Conservation (phyloP, 2,797 vertebrate species). For the Acipenser transmontanus region DNA sequence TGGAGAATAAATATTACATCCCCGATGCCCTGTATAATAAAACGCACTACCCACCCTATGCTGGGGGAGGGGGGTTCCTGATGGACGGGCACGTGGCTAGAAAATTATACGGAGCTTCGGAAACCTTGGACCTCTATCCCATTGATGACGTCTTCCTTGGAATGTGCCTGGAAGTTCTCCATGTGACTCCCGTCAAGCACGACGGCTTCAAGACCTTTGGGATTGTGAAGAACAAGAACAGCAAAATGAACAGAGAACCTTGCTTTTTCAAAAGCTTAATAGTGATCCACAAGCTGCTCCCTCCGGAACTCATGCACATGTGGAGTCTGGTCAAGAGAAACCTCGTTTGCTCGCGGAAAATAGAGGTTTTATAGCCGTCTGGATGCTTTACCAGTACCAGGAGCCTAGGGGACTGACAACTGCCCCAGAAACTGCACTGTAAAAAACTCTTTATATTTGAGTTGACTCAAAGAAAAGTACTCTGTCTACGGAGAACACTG, state of each 20-base stretch:
- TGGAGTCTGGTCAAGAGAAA: constrained; percentile 64
- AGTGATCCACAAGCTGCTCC: constrained; percentile 68
- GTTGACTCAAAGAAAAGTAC: constrained; percentile 22
- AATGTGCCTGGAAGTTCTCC: constrained; percentile 64
- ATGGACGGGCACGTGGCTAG: constrained; percentile 57
- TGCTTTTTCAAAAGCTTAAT: constrained; percentile 64
- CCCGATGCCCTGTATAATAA: constrained; percentile 54
- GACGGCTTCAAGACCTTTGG: constrained; percentile 68
- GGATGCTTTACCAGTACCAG: background rate
- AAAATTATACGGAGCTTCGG: constrained; percentile 47
- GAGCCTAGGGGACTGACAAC: background rate
- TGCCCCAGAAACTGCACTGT: background rate
- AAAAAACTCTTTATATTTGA: constrained; percentile 11
- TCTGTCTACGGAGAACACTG: constrained; percentile 38
- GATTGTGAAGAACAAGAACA: constrained; percentile 60
- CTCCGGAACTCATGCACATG: constrained; percentile 56
- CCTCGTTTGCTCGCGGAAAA: constrained; percentile 61
- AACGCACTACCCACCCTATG: constrained; percentile 58
- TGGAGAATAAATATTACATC: constrained; percentile 69
- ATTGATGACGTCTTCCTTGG: constrained; percentile 67
- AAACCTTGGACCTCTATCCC: constrained; percentile 59
- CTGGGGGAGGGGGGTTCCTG: constrained; percentile 62
- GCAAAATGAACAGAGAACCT: constrained; percentile 67
- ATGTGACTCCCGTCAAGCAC: constrained; percentile 48
- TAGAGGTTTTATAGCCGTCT: constrained; percentile 65